Conservation (phyloP, 2,113 vertebrate species). For the Zeus faber region DNA sequence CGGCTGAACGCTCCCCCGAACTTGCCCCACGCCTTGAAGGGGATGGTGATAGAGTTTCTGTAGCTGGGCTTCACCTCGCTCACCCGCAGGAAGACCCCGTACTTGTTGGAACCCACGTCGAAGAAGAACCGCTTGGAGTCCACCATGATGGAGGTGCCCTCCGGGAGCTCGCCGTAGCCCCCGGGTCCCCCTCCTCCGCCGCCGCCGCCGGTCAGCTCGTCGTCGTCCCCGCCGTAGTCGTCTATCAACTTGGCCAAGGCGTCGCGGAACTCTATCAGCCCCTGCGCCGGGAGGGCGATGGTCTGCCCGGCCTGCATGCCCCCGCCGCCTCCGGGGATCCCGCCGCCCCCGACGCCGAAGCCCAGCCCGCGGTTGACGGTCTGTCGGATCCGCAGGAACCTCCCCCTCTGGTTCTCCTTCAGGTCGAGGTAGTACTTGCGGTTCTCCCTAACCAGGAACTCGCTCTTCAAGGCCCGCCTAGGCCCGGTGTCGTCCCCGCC, state of each 20-base stretch:
- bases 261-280: conserved; percentile 95
- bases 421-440: conserved; percentile 92
- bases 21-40: conserved; percentile 96
- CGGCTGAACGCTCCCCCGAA: conserved; percentile 93
- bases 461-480: conserved; percentile 86
- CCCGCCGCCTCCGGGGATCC: conserved; percentile 68
- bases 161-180: conserved; percentile 88
- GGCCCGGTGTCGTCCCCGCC: conserved; percentile 82
- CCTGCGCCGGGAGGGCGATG: conserved; percentile 92
- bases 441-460: conserved; percentile 88
- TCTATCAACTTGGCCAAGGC: conserved; percentile 93
- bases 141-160: conserved; percentile 94
- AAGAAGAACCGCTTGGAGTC: conserved; percentile 97
- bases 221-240: conserved; percentile 92
- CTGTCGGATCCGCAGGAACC: conserved; percentile 87
- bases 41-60: conserved; percentile 96
- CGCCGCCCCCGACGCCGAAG: conserved; percentile 77
- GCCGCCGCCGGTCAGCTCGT: conserved; percentile 83
- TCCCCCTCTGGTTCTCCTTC: conserved; percentile 90
- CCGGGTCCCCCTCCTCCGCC: conserved; percentile 81
- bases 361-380: conserved; percentile 87
- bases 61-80: conserved; percentile 97
- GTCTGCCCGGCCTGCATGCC: conserved; percentile 91
- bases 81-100: conserved; percentile 93
- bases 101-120: conserved; percentile 97